Evolutionary conservation across 1,140 invertebrate species (phyloP), one percentile per base, ranked within the genome.

Genomic region (Diuraphis noxia): DNA sequence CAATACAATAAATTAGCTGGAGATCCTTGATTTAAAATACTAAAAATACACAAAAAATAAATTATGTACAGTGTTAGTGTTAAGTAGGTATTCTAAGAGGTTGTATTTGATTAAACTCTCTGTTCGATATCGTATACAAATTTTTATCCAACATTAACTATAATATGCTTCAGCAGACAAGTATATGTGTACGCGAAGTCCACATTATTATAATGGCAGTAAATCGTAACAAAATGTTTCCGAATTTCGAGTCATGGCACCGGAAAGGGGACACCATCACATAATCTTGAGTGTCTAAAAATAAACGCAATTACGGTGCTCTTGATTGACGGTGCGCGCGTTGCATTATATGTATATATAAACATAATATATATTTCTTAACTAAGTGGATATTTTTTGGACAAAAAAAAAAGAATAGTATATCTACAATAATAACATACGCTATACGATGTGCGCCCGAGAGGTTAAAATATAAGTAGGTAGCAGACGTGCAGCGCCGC

Each of bases 301-400:
- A 88, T 88, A 88, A 88, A 88, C 86, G 5, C 23, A 88, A 56
- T 88, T 88, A 88, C 49, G 49, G 52, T 21, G 34, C 4, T 63
- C 49, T 40, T 88, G 86, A 88, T 88, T 88, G 56, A 88, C 86
- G 25, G 13, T 19, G 36, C 21, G 13, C 25, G 21, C 34, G 46
- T 34, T 40, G 46, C 9, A 46, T 38, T 43, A 43, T 43, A 34
- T n/a, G 34, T 46, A 46, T 46, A 86, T 86, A 86, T 46, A 49
- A 49, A 49, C 46, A 34, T 34, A 8, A 52, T 63, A 17, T 21
- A 49, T 19, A 86, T 46, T 19, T 56, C 36, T 38, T 38, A 17
- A 56, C 52, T 41, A 88, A 88, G 85, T 87, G 85, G 46, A 87
- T 87, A 52, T 52, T 52, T 86, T 52, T 84, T n/a, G n/a, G 43